Evolutionary conservation across 2,888 invertebrate species (phyloP).

Genomic region (Lasioglossum morio): DNA sequence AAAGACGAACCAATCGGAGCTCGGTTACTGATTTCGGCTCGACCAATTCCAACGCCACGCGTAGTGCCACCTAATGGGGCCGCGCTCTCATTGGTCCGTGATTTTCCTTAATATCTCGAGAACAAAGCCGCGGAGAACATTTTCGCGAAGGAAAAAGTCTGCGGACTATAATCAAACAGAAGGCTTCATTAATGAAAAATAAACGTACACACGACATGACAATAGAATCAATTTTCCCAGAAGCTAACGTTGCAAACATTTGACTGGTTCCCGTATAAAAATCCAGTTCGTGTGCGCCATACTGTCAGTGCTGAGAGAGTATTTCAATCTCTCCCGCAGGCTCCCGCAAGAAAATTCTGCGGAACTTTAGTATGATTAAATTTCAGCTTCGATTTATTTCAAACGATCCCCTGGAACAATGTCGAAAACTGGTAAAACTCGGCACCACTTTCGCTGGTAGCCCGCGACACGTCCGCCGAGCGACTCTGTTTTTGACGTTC

Average conservation of each 20-base stretch:
- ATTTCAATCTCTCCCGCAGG: background rate
- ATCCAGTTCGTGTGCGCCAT: background rate
- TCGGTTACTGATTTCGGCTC: no score
- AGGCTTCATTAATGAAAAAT: no score
- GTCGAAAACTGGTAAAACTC: background rate
- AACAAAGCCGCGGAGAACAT: no score
- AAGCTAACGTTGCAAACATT: background rate
- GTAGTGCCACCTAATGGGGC: no score
- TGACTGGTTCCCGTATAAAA: background rate
- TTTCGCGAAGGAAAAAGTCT: no score
- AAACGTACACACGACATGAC: background rate
- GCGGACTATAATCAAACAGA: no score
- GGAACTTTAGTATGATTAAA: slow-evolving; percentile 5
- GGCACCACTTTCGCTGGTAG: background rate
- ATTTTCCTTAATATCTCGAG: no score
- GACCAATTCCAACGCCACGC: no score
- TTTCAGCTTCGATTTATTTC: slow-evolving; percentile 2
- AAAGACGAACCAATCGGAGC: no score
- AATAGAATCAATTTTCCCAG: no score
- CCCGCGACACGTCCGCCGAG: background rate
- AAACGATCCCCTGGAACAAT: background rate
- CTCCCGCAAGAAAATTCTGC: background rate
- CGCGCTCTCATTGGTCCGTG: no score
- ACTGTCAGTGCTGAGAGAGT: slow-evolving; percentile 1
- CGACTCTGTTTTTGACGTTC: slow-evolving; percentile 25